Evolutionary conservation across 1,140 invertebrate genomes (phyloP), one percentile per base, ranked within the genome.

Genomic region (Hylaeus anthracinus): DNA sequence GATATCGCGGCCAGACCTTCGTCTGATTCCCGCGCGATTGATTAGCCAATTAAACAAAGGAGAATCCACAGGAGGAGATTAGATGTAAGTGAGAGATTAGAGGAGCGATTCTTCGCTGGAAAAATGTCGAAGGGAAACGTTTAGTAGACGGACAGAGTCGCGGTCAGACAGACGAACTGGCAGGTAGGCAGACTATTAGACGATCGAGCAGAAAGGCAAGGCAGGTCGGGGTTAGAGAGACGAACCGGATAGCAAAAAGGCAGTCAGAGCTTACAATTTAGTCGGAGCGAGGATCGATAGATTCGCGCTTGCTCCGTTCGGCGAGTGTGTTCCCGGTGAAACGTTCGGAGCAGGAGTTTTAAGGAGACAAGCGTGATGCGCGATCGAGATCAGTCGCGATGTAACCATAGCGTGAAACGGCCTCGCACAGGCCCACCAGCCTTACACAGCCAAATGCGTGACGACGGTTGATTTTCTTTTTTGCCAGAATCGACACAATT

Each of bases 391-490:
- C 92, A 93, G 93, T 93, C 92, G 92, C 92, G 90, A 93, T 93
- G 93, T 93, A 93, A 93, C 92, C 92, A 88, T 87, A 88, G 90
- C 85, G 90, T 87, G 89, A 89, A 88, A 91, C 90, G 92, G 91
- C 90, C 91, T 91, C 90, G 83, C 89, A 81, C 85, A 88, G 83
- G 91, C 90, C 91, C 91, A 86, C 76, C 89, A 86, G 90, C 86
- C 88, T 89, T 86, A 76, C 83, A 87, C 56, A 86, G 85, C 89
- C 92, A 83, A 72, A 92, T 91, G 90, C 86, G 90, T 84, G 88
- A 91, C 87, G 76, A 83, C 72, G 88, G 87, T 83, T 85, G 70
- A 88, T 72, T 76, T 72, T 73, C 43, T 45, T 72, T 79, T 72
- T 66, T 66, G 77, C 82, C 74, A 82, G 61, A 74, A 60, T 48